Evolutionary conservation across 2,888 invertebrate genomes (phyloP).

Genomic region (Helleia helle): DNA sequence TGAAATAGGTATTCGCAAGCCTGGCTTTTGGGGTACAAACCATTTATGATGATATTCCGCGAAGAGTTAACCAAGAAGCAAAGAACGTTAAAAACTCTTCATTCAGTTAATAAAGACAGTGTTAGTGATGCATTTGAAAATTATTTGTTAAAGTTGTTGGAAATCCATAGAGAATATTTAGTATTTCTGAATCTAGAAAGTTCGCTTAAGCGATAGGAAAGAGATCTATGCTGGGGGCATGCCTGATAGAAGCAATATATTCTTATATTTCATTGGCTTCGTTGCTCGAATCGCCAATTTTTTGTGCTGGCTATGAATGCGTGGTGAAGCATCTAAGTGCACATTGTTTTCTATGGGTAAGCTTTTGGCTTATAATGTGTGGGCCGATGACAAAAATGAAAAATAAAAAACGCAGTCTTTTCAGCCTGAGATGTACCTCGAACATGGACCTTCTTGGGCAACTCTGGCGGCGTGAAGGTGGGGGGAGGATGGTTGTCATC

Average conservation of each 20-base stretch:
- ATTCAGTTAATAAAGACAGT: conserved; percentile 27
- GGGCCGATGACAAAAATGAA: conserved; percentile 59
- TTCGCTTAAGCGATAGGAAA: conserved; percentile 36
- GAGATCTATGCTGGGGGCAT: conserved; percentile 52
- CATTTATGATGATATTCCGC: conserved; percentile 61
- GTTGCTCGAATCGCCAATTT: conserved; percentile 24
- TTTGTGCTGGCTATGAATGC: conserved; percentile 66
- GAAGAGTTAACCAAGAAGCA: conserved; percentile 74
- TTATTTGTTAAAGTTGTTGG: neutral
- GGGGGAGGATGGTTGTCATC: conserved; percentile 98
- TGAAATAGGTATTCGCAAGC: conserved; percentile 43
- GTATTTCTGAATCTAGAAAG: conserved; percentile 19
- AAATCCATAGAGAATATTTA: neutral
- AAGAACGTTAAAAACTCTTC: conserved; percentile 45
- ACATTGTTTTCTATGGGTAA: conserved; percentile 52
- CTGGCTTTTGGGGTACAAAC: conserved; percentile 57
- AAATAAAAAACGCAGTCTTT: conserved; percentile 58
- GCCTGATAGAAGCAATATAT: conserved; percentile 48
- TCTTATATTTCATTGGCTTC: conserved; percentile 25
- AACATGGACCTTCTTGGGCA: conserved; percentile 98
- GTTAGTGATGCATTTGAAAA: conserved; percentile 49
- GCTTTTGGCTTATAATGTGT: conserved; percentile 57
- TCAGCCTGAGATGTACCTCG: conserved; percentile 83
- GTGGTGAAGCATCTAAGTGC: conserved; percentile 71
- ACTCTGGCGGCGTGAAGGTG: conserved; percentile 98